These are phyloP conservation scores for Paratrypauchen microcephalus DNA, from an alignment of 2,797 vertebrate species.

Conservation along the genomic window DNA sequence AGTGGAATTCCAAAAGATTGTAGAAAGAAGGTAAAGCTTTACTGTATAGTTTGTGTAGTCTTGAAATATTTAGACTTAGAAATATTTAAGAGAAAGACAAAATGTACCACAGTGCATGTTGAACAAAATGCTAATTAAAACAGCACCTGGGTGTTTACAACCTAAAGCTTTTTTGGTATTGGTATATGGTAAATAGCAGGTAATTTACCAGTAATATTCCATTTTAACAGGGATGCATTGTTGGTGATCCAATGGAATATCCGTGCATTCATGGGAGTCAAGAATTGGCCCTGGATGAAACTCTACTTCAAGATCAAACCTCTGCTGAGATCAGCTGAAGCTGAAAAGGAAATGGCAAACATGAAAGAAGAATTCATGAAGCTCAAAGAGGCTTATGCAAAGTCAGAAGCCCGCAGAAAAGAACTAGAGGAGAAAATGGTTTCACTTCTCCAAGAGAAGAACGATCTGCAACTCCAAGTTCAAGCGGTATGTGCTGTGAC, in stretches of 20 bases:
- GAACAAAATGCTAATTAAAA: neutral
- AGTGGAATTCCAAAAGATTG: conserved; percentile 82
- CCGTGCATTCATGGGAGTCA: conserved; percentile 84
- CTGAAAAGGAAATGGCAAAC: conserved; percentile 80
- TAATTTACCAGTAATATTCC: neutral
- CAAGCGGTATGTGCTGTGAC: conserved; percentile 53
- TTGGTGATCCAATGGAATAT: conserved; percentile 84
- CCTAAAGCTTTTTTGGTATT: neutral
- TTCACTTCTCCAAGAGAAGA: conserved; percentile 72
- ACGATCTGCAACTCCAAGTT: conserved; percentile 68
- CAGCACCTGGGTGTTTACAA: neutral
- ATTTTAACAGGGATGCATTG: conserved; percentile 71
- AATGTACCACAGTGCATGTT: neutral
- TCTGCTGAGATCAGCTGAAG: conserved; percentile 80
- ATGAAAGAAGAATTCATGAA: conserved; percentile 73
- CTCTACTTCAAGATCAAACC: conserved; percentile 88
- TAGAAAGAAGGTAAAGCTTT: conserved; percentile 75
- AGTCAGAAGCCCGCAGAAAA: conserved; percentile 69
- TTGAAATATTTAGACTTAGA: no score
- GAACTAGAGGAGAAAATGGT: conserved; percentile 78
- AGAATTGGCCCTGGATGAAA: conserved; percentile 91
- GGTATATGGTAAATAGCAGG: no score
- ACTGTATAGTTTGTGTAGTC: neutral
- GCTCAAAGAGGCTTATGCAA: conserved; percentile 70
- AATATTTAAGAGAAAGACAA: no score